phyloP scores from a whole-genome alignment of 2,888 invertebrate genomes.

The Agrilus cyanescens region DNA sequence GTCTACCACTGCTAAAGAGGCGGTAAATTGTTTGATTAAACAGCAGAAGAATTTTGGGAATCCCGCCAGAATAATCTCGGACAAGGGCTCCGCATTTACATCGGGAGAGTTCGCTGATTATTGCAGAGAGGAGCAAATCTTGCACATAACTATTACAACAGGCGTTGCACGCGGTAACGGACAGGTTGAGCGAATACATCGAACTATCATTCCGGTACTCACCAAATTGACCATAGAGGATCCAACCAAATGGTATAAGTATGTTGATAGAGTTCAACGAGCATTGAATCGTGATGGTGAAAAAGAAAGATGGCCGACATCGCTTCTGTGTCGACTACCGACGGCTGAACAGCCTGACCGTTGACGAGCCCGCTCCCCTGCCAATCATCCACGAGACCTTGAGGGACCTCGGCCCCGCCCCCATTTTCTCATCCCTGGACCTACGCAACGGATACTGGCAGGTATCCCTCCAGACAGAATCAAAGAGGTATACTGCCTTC shows the following conservation, averaged over 20 bases:
- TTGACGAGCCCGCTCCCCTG: constrained; percentile 11
- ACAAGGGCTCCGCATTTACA: constrained; percentile 29
- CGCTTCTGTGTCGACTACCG: constrained; percentile 17
- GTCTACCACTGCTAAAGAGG: too few relatives aligned
- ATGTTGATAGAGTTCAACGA: constrained; percentile 13
- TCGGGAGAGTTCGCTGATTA: constrained; percentile 25
- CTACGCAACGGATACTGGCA: constrained; percentile 24
- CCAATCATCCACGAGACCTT: constrained; percentile 17
- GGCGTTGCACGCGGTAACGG: constrained; percentile 28
- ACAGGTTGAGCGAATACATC: constrained; percentile 22
- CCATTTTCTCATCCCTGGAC: constrained; percentile 21
- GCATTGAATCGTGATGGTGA: constrained; percentile 15
- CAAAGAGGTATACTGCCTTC: constrained; percentile 19
- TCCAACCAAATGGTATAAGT: constrained; percentile 1
- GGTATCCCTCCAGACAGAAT: constrained; percentile 16
- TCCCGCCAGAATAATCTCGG: constrained; percentile 10
- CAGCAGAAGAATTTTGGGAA: constrained; percentile 17
- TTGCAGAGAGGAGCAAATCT: constrained; percentile 24
- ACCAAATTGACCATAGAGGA: constrained; percentile 15
- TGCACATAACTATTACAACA: constrained; percentile 20
- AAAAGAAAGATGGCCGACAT: constrained; percentile 13
- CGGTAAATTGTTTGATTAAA: too few relatives aligned
- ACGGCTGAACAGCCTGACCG: constrained; percentile 11
- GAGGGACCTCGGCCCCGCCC: too few relatives aligned
- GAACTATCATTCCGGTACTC: constrained; percentile 14